Conservation (phyloP, 2,888 invertebrate species). For the Patella pellucida region DNA sequence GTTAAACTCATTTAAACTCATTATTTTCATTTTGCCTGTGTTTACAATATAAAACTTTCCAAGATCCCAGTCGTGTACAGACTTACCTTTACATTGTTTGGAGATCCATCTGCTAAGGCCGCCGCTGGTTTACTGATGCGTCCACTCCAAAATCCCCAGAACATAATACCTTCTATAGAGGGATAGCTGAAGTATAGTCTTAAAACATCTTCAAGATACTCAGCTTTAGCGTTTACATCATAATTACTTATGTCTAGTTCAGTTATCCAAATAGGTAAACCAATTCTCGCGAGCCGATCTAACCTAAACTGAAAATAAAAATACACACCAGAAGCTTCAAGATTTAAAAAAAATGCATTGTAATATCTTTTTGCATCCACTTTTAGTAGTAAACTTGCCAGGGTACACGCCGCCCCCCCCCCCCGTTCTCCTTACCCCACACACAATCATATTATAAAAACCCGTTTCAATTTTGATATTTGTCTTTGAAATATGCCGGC, state of each 20-base stretch:
- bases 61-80: no score
- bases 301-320: conserved; percentile 35
- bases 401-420: no score
- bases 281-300: conserved; percentile 41
- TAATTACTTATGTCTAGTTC: conserved; percentile 40
- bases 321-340: neutral
- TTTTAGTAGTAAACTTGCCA: no score
- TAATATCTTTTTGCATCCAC: no score
- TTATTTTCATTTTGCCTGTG: no score
- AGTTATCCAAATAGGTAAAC: conserved; percentile 51
- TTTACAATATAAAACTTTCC: no score
- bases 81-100: conserved; percentile 18
- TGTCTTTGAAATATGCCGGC: no score
- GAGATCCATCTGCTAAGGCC: conserved; percentile 26
- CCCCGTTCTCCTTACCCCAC: no score
- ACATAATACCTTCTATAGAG: conserved; percentile 33
- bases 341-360: no score
- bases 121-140: conserved; percentile 13
- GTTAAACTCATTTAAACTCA: no score
- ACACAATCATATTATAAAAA: no score
- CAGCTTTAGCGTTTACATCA: conserved; percentile 37
- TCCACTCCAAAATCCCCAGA: conserved; percentile 26
- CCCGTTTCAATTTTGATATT: no score
- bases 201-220: conserved; percentile 28
- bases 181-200: conserved; percentile 37